These are phyloP conservation scores for Pteropus alecto DNA, from an alignment of 2,113 vertebrate genomes.

Conservation along the genomic window DNA sequence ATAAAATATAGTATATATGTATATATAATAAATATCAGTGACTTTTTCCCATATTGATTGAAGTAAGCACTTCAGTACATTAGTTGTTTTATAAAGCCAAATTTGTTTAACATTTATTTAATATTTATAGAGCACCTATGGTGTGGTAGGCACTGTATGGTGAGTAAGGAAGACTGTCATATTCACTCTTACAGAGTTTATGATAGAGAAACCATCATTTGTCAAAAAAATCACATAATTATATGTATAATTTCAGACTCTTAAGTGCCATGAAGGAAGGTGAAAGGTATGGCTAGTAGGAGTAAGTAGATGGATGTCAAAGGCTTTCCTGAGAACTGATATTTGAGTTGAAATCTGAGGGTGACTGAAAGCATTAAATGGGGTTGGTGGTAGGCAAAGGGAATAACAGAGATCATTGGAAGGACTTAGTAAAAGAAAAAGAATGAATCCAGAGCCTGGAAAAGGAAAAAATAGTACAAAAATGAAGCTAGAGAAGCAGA, in stretches of 20 bases:
- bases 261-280: neutral
- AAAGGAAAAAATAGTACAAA: neutral
- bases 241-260: neutral
- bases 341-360: too few relatives aligned
- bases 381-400: neutral
- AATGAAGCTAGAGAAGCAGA: neutral
- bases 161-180: neutral
- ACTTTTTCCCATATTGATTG: neutral
- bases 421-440: neutral
- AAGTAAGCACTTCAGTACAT: neutral
- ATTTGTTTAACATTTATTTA: neutral
- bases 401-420: neutral
- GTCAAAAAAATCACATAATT: neutral
- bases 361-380: neutral
- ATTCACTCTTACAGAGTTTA: neutral
- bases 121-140: neutral
- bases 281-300: neutral
- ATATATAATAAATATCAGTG: too few relatives aligned
- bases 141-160: neutral
- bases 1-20: neutral
- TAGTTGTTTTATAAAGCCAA: neutral
- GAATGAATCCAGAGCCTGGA: neutral
- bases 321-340: too few relatives aligned
- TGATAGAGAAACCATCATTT: neutral
- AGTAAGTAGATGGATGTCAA: neutral